phyloP scores from a whole-genome alignment of 1,140 invertebrate genomes.

The Dreissena polymorpha region DNA sequence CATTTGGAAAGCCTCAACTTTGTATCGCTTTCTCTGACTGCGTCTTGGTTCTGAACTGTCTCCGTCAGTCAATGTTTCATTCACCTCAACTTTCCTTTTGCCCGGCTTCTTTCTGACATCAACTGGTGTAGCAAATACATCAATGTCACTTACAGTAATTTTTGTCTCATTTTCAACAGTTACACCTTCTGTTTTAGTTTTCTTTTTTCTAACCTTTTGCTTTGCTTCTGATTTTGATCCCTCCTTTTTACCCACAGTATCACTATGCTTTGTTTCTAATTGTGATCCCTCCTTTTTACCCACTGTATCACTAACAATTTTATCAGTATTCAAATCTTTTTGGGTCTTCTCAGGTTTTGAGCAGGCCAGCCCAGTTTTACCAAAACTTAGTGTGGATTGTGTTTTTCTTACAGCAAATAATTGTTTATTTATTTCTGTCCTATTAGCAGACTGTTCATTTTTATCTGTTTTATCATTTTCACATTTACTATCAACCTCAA shows the following conservation, averaged over 20 bases:
- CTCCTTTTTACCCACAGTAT: not conserved
- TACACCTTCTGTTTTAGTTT: constrained; percentile 7
- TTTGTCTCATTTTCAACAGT: constrained; percentile 2
- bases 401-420: constrained; percentile 14
- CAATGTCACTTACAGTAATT: constrained; percentile 19
- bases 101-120: constrained; percentile 7
- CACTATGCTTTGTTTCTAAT: not conserved
- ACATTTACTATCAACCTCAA: not conserved
- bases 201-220: not conserved
- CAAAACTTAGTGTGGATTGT: constrained; percentile 36
- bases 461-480: not conserved
- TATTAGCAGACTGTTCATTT: not conserved
- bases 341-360: not conserved
- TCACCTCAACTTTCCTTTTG: constrained; percentile 7
- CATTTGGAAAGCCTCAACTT: constrained; percentile 51
- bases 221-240: not conserved
- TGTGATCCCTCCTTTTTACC: not conserved
- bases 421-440: constrained; percentile 4
- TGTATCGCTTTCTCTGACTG: constrained; percentile 46
- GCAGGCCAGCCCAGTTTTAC: constrained; percentile 30
- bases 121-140: constrained; percentile 32
- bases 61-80: not conserved
- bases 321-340: not conserved
- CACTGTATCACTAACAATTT: not conserved
- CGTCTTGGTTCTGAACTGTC: constrained; percentile 20